phyloP scores from a whole-genome alignment of 2,888 invertebrate species.

The Tetheella fluctuosa region DNA sequence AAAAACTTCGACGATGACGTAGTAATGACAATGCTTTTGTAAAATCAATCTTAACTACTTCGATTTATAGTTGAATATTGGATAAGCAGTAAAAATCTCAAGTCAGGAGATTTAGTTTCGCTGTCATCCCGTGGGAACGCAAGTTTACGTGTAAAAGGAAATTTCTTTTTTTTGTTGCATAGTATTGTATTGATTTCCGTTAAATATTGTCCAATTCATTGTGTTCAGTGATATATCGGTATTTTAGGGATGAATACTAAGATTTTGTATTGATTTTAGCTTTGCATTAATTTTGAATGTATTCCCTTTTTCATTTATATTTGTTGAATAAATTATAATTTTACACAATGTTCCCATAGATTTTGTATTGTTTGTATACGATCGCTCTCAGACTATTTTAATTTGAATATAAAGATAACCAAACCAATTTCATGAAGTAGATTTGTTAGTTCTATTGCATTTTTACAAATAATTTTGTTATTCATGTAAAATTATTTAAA shows the following conservation, averaged over 20 bases:
- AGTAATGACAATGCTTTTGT: background rate
- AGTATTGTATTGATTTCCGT: conserved; percentile 49
- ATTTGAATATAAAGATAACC: too few relatives aligned
- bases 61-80: conserved; percentile 22
- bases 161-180: conserved; percentile 46
- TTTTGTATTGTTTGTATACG: background rate
- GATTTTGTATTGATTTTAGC: conserved; percentile 3
- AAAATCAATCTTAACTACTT: conserved; percentile 20
- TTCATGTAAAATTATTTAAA: too few relatives aligned
- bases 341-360: background rate
- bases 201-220: conserved; percentile 20
- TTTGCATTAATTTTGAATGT: background rate
- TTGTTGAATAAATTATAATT: background rate
- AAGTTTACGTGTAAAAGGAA: conserved; percentile 72
- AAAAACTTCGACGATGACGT: background rate
- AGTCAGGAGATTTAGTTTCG: conserved; percentile 12
- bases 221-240: conserved; percentile 26
- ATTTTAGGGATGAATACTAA: conserved; percentile 26
- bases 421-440: too few relatives aligned
- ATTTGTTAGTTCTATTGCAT: too few relatives aligned
- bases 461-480: too few relatives aligned
- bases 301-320: background rate
- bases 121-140: conserved; percentile 69
- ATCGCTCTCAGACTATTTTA: background rate
- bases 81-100: background rate